Percentiles rank a stretch among this genome's conserved stretches.
Evolutionary conservation across 2,113 vertebrate species (phyloP).

Genomic region (Galemys pyrenaicus): DNA sequence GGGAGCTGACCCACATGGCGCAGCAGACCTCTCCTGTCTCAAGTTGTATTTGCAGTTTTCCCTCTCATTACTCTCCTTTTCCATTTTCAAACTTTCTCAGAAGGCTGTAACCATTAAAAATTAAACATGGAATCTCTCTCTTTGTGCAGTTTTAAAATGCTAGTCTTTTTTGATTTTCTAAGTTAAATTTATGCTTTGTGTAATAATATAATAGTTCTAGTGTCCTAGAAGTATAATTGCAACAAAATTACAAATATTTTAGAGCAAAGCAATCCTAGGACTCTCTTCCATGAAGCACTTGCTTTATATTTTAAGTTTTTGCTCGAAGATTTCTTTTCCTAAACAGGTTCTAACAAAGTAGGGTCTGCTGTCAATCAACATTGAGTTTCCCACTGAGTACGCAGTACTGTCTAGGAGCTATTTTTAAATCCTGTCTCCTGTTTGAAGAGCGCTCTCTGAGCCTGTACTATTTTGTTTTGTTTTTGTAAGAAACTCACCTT

Average conservation of each 20-base stretch:
- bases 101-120: neutral
- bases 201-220: neutral
- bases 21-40: too few relatives aligned
- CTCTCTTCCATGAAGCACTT: neutral
- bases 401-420: neutral
- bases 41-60: neutral
- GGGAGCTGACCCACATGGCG: too few relatives aligned
- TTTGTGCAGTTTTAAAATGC: neutral
- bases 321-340: neutral
- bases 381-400: too few relatives aligned
- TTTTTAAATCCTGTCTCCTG: constrained; percentile 25
- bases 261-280: neutral
- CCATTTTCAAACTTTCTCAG: neutral
- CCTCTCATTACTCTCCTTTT: neutral
- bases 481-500: neutral
- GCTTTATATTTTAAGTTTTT: constrained; percentile 50
- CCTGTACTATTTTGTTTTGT: neutral
- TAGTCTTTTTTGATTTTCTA: neutral
- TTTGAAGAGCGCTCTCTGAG: constrained; percentile 37
- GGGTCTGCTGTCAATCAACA: too few relatives aligned
- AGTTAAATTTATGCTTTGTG: neutral
- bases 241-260: constrained; percentile 21
- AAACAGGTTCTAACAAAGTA: neutral
- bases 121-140: constrained; percentile 21
- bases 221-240: neutral